Conservation (phyloP, 2,888 invertebrate genomes). For the Melanchra persicariae region DNA sequence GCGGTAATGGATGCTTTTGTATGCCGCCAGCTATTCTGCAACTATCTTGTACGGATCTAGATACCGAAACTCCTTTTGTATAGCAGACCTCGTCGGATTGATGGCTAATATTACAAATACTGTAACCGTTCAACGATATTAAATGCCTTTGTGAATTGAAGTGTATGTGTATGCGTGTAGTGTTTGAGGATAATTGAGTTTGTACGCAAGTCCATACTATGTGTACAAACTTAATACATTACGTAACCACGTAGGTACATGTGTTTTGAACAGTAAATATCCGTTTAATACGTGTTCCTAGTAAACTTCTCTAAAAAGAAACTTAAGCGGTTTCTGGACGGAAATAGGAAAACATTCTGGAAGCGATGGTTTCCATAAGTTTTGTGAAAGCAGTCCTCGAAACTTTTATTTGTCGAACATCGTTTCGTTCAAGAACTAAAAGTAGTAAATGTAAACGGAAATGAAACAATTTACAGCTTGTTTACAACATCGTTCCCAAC, state of each 20-base stretch:
- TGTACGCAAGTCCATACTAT: background rate
- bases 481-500: slow-evolving; percentile 21
- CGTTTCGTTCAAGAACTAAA: slow-evolving; percentile 22
- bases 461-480: slow-evolving; percentile 19
- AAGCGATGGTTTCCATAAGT: slow-evolving; percentile 41
- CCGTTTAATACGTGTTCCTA: background rate
- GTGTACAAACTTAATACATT: background rate
- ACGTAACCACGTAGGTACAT: background rate
- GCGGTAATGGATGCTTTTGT: slow-evolving; percentile 66
- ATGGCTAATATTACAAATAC: slow-evolving; percentile 30
- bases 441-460: slow-evolving; percentile 27
- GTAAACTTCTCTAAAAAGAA: slow-evolving; percentile 19
- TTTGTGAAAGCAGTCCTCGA: slow-evolving; percentile 23
- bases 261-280: background rate
- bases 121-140: slow-evolving; percentile 16
- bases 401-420: slow-evolving; percentile 45
- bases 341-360: slow-evolving; percentile 41
- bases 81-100: slow-evolving; percentile 16
- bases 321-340: slow-evolving; percentile 17
- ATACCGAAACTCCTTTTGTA: slow-evolving; percentile 33
- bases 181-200: slow-evolving; percentile 1
- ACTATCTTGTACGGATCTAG: slow-evolving; percentile 45
- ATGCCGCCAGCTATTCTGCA: slow-evolving; percentile 50
- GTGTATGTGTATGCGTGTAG: slow-evolving; percentile 2
- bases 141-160: background rate